Conservation (phyloP, 2,113 vertebrate species). For the Sporophila hypoxantha region DNA sequence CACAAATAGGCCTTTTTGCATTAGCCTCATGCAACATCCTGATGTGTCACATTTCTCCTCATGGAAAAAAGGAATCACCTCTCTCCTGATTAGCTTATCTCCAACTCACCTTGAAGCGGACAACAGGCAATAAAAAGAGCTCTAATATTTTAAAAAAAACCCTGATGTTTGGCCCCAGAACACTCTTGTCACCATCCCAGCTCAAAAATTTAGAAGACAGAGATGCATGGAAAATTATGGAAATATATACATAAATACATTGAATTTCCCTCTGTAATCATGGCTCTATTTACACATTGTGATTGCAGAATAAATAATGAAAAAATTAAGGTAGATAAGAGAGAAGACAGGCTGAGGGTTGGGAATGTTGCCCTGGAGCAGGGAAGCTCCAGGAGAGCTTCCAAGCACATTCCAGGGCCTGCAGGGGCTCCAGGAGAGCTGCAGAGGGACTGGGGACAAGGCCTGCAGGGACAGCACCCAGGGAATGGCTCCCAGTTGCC, state of each 20-base stretch:
- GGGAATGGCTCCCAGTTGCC: too few relatives aligned
- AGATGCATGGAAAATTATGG: not conserved
- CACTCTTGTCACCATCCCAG: not conserved
- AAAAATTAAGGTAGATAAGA: not conserved
- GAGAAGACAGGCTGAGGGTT: not conserved
- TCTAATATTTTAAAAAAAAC: not conserved
- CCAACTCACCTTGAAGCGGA: not conserved
- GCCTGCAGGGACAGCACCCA: too few relatives aligned
- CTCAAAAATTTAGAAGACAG: not conserved
- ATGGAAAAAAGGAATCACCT: not conserved
- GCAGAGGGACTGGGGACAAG: too few relatives aligned
- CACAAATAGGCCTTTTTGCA: not conserved
- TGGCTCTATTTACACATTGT: not conserved
- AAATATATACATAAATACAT: constrained; percentile 20
- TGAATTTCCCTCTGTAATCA: constrained; percentile 8
- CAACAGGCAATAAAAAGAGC: not conserved
- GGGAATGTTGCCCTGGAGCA: not conserved
- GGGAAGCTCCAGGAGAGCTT: not conserved
- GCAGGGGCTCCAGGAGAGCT: too few relatives aligned
- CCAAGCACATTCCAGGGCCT: not conserved
- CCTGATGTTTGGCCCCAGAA: not conserved
- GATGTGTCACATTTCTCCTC: not conserved
- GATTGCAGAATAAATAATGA: constrained; percentile 17
- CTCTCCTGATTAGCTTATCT: not conserved
- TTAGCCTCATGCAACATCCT: not conserved